Conservation (phyloP, 2,797 vertebrate genomes). For the Lerista edwardsae region DNA sequence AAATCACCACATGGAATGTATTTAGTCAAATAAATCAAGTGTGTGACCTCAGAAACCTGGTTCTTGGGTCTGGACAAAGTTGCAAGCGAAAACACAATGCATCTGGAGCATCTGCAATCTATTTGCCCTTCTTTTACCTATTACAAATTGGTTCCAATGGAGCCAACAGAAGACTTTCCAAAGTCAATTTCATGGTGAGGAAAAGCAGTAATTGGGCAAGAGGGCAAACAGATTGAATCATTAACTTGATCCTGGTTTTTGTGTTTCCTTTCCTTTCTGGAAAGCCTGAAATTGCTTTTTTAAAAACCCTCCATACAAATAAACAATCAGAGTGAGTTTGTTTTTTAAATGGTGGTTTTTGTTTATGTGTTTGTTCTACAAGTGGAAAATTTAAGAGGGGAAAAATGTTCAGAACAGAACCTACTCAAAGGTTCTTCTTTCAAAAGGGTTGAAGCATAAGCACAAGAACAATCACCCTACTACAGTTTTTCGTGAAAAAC, state of each 20-base stretch:
- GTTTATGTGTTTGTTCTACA: neutral
- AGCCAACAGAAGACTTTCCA: neutral
- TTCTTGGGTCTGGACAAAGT: neutral
- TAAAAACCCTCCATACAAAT: neutral
- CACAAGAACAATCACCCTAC: too few species aligned
- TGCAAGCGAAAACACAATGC: neutral
- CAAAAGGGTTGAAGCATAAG: too few species aligned
- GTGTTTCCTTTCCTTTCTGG: neutral
- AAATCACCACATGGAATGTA: neutral
- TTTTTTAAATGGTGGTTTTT: neutral
- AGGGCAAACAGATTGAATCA: constrained; percentile 16
- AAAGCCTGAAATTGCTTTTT: constrained; percentile 1
- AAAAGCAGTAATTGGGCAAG: constrained; percentile 23
- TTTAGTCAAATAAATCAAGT: neutral
- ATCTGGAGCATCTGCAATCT: constrained; percentile 4
- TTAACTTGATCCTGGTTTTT: constrained; percentile 21
- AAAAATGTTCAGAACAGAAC: neutral
- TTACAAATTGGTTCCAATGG: neutral
- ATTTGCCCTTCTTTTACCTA: constrained; percentile 19
- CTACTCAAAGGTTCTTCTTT: neutral
- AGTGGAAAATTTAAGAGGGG: neutral
- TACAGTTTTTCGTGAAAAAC: neutral
- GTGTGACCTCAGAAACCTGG: neutral
- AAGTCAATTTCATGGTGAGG: constrained; percentile 29
- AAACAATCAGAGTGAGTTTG: neutral